Conservation (phyloP, 2,888 invertebrate species). For the Nemotelus nigrinus region DNA sequence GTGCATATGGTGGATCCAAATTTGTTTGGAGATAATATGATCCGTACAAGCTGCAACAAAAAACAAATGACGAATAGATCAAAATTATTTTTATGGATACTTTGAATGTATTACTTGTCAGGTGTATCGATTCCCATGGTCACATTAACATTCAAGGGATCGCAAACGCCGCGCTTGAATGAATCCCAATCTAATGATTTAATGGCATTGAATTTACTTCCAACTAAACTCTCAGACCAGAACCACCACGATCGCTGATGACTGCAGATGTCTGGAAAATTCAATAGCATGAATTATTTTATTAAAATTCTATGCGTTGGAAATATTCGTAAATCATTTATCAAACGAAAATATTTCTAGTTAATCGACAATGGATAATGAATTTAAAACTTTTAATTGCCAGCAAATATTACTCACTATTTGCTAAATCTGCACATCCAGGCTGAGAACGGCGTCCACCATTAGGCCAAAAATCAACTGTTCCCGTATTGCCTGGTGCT, state of each 20-base stretch:
- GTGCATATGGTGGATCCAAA: slow-evolving; percentile 60
- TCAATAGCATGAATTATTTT: slow-evolving; percentile 1
- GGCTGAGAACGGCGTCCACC: slow-evolving; percentile 70
- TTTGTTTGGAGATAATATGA: slow-evolving; percentile 64
- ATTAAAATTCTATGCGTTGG: background rate
- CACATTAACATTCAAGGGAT: slow-evolving; percentile 43
- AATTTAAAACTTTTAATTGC: background rate
- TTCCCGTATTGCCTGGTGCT: slow-evolving; percentile 69
- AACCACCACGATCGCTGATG: slow-evolving; percentile 73
- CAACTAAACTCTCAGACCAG: slow-evolving; percentile 68
- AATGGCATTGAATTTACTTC: slow-evolving; percentile 67
- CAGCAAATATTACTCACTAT: slow-evolving; percentile 55
- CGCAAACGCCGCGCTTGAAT: slow-evolving; percentile 57
- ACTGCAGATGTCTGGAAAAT: slow-evolving; percentile 67
- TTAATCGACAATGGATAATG: background rate
- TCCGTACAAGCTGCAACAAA: slow-evolving; percentile 57
- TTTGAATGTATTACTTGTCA: no score
- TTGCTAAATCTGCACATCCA: slow-evolving; percentile 64
- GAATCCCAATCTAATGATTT: slow-evolving; percentile 67
- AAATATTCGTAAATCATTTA: background rate
- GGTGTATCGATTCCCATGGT: slow-evolving; percentile 57
- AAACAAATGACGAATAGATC: background rate
- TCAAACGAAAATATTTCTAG: background rate
- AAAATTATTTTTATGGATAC: no score
- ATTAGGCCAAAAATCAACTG: slow-evolving; percentile 73